Base-by-base conservation (phyloP, 2,888 invertebrate species). In the Parapristionchus giblindavisi region DNA sequence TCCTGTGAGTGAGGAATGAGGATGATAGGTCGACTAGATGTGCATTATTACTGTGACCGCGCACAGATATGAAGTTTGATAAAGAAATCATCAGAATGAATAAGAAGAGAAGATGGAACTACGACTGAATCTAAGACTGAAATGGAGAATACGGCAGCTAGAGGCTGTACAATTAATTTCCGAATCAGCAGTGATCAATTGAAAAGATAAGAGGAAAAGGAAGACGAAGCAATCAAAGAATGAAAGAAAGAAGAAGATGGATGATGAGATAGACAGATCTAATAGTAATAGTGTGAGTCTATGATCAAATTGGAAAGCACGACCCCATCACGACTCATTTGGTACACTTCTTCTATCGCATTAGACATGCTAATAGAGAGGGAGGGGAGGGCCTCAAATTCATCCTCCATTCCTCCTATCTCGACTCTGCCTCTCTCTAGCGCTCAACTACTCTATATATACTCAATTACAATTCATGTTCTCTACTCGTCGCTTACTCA, bases 111-210 rank as follows among this genome's bases (percentile, higher is more conserved):
- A 56, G 56, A 27, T 2, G 56, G 52, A 17, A 27, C 11, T 40
- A 65, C 21, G 43, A 65, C 61, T 17, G 43, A 40, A n/a, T n/a
- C 43, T 43, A 43, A 43, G n/a, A 21, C 14, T 27, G 63, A 43
- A 61, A 61, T 40, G 24, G 17, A 43, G 61, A 17, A 11, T 27
- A 24, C 61, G 63, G n/a, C n/a, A n/a, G n/a, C n/a, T n/a, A n/a
- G n/a, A n/a, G n/a, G n/a, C n/a, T n/a, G n/a, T n/a, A 21, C 48
- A 68, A 68, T 68, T 68, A 68, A 68, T 68, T 68, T 68, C 68
- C 68, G 68, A 68, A 68, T 68, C 68, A 68, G 27, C 68, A 27
- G 52, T 52, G 68, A 52, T 48, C 51, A n/a, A 5, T 0, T 0
- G 11, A 0, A 6, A 48, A 66, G 48, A 68, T 48, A 68, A 68